Base-by-base conservation (phyloP, 2,113 vertebrate genomes). In the Gnathonemus longibarbis region DNA sequence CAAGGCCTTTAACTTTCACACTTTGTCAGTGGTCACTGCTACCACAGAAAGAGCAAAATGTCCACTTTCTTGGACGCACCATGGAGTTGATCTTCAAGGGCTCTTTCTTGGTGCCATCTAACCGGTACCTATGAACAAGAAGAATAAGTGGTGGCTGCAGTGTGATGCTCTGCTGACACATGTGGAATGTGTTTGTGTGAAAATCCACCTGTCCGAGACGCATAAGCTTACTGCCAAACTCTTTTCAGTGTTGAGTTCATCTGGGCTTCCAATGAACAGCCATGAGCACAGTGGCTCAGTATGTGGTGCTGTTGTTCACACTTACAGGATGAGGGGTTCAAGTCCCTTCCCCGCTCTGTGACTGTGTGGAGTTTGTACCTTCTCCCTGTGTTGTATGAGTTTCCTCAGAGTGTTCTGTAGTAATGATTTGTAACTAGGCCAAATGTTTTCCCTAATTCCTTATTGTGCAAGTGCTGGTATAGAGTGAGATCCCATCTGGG, bases 91-190 rank as follows among this genome's bases (percentile, higher is more conserved):
- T 98, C 95, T 97, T 99, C 89, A 99, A 93, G 70, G 98, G 96
- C 4, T 99, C 98, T 93, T 99, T 99, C 95, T 99, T 99, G 86
- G 97, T 97, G 91, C 98, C 98, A 95, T 99, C 98, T 89, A 97
- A 97, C 48, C 93, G 96, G 94, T 97, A 97, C 91, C 98, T 99
- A 94, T 93, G 85, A 94, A 35, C 48, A 87, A 39, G 42, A 2
- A 27, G 53, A 17, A 91, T n/a, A 1, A 11, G 9, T 7, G 39
- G 45, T n/a, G 19, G 42, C 39, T 46, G 21, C 10, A 48, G 80
- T 7, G 39, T 46, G 15, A 48, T 48, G 83, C 7, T 46, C 45
- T 48, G 83, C 83, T n/a, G 8, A 7, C 21, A 4, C 21, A 3
- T 48, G 13, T 39, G 31, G 5, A 83, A 39, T 8, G 70, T 24